These are phyloP conservation scores for Carapus acus DNA, from an alignment of 2,797 vertebrate species.

Conservation along the genomic window DNA sequence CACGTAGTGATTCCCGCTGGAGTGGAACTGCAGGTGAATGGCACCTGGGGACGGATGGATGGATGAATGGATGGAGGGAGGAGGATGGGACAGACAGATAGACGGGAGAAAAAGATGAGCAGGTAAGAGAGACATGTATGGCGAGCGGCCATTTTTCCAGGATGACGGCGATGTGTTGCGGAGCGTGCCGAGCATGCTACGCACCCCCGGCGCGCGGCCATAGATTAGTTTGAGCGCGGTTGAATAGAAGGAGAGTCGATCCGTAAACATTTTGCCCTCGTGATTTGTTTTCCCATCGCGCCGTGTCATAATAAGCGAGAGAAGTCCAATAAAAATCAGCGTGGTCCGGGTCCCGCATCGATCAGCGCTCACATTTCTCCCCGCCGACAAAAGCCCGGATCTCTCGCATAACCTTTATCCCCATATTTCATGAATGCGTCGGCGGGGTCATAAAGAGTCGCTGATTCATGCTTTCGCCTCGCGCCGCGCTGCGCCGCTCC, in stretches of 20 bases:
- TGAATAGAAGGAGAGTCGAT: constrained; percentile 20
- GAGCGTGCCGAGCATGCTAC: too few relatives aligned
- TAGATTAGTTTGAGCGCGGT: constrained; percentile 7
- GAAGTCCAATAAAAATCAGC: constrained; percentile 24
- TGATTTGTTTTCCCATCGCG: constrained; percentile 3
- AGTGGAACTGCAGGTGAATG: constrained; percentile 93
- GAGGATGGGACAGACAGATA: too few relatives aligned
- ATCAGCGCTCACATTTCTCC: constrained; percentile 45
- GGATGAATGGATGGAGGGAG: too few relatives aligned
- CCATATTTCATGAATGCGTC: constrained; percentile 49
- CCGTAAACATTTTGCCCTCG: constrained; percentile 6
- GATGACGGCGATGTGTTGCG: not conserved
- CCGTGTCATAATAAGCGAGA: constrained; percentile 6
- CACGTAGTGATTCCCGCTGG: constrained; percentile 92
- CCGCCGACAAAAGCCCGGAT: constrained; percentile 22
- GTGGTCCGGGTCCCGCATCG: not conserved
- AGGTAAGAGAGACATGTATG: not conserved
- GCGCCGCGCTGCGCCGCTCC: too few relatives aligned
- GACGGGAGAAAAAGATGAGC: constrained; percentile 18
- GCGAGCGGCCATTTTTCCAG: too few relatives aligned
- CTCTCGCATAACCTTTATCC: constrained; percentile 26
- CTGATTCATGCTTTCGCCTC: constrained; percentile 48
- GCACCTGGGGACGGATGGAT: constrained; percentile 72
- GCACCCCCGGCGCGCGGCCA: not conserved
- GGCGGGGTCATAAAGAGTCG: constrained; percentile 45